Conservation (phyloP, 2,797 vertebrate genomes). For the Knipowitschia caucasica region DNA sequence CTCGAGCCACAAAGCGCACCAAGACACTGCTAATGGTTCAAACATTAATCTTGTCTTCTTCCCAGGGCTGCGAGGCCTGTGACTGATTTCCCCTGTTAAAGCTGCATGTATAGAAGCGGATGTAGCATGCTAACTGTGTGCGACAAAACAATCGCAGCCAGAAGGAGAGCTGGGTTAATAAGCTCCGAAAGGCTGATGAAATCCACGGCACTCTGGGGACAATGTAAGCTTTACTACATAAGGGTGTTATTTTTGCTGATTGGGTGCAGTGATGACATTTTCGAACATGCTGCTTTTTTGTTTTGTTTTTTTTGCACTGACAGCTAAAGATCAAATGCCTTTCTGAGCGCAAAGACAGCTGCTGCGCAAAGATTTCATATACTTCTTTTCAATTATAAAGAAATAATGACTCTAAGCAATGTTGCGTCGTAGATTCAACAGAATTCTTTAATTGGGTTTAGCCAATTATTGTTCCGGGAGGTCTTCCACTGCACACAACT, state of each 20-base stretch:
- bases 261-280: slow-evolving; percentile 33
- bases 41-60: slow-evolving; percentile 60
- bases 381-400: neutral
- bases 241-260: slow-evolving; percentile 21
- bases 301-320: neutral
- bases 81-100: slow-evolving; percentile 40
- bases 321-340: neutral
- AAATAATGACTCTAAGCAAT: too few species aligned
- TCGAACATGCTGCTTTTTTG: slow-evolving; percentile 20
- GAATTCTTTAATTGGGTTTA: neutral
- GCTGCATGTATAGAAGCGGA: slow-evolving; percentile 21
- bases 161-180: slow-evolving; percentile 46
- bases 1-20: slow-evolving; percentile 33
- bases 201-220: slow-evolving; percentile 20
- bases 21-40: slow-evolving; percentile 61
- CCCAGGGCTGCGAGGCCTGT: slow-evolving; percentile 34
- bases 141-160: slow-evolving; percentile 17
- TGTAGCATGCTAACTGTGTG: slow-evolving; percentile 25
- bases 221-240: slow-evolving; percentile 4
- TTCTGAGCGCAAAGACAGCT: neutral
- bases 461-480: neutral
- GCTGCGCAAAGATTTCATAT: neutral
- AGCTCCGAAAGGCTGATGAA: slow-evolving; percentile 45
- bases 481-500: too few species aligned
- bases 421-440: too few species aligned